phyloP scores from a whole-genome alignment of 53 echinoderm and acorn worm species.

The Pentamera pediparva region DNA sequence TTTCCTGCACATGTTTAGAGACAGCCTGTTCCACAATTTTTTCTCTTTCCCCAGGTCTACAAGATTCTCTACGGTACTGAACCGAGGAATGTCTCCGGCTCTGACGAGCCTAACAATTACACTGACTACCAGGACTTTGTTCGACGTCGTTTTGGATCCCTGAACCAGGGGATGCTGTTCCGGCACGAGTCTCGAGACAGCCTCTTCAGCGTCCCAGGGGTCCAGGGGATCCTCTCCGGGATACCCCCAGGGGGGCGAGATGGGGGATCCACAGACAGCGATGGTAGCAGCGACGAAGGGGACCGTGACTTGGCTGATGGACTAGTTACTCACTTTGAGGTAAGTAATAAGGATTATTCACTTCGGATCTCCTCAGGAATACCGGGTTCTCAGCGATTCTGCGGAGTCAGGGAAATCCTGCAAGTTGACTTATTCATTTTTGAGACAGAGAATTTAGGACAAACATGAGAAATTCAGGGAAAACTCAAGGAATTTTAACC shows the following conservation, averaged over 20 bases:
- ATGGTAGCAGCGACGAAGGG: not conserved
- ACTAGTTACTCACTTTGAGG: constrained; percentile 52
- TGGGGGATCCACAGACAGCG: not conserved
- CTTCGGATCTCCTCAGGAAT: not conserved
- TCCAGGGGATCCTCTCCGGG: constrained; percentile 63
- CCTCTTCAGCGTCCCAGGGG: constrained; percentile 54
- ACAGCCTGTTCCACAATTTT: no score
- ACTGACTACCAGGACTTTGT: constrained; percentile 63
- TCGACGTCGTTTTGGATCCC: constrained; percentile 43
- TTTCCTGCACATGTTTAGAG: no score
- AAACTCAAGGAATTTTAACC: no score
- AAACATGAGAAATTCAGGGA: not conserved
- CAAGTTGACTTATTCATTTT: not conserved
- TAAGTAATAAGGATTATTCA: no score
- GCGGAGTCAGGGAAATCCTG: not conserved
- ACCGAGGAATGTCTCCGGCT: constrained; percentile 43
- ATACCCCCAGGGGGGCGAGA: constrained; percentile 28
- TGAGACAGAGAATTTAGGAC: not conserved
- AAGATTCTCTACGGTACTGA: constrained; percentile 68
- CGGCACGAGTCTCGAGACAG: constrained; percentile 26
- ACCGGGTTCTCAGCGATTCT: not conserved
- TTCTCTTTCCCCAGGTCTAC: constrained; percentile 53
- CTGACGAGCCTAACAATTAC: constrained; percentile 41
- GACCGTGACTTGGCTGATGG: constrained; percentile 12
- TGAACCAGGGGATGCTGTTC: constrained; percentile 64